Evolutionary conservation across 2,113 vertebrate species (phyloP).

Genomic region (Ranitomeya variabilis): DNA sequence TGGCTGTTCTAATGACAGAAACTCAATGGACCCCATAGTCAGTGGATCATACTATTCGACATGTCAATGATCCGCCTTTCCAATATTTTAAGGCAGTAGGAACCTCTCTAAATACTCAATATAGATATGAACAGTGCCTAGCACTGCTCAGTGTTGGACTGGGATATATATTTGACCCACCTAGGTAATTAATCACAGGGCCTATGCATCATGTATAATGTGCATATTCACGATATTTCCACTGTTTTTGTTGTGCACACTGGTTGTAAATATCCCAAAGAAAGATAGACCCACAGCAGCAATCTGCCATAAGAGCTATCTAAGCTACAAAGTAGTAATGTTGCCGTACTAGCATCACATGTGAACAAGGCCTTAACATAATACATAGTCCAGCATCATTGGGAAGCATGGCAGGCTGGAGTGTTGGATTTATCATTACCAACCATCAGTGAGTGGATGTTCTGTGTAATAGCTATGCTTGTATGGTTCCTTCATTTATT

Average conservation of each 20-base stretch:
- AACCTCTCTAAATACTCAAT: too few relatives aligned
- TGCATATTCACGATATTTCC: too few relatives aligned
- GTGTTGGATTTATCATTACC: background rate
- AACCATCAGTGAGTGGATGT: background rate
- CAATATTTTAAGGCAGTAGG: too few relatives aligned
- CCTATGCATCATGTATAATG: too few relatives aligned
- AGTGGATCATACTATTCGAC: too few relatives aligned
- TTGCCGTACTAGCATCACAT: background rate
- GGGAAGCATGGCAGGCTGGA: background rate
- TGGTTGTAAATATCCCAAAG: background rate
- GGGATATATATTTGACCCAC: background rate
- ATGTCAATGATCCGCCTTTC: too few relatives aligned
- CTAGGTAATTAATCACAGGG: too few relatives aligned
- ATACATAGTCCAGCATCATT: background rate
- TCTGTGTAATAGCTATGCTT: background rate
- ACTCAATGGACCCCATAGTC: too few relatives aligned
- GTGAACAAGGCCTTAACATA: background rate
- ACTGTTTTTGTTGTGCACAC: background rate
- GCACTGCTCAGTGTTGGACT: background rate
- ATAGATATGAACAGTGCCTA: too few relatives aligned
- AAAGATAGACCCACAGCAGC: background rate
- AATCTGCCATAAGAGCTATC: background rate
- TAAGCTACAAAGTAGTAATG: background rate
- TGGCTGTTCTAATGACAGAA: too few relatives aligned
- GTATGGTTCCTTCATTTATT: slow-evolving; percentile 15